phyloP scores from a whole-genome alignment of 2,888 invertebrate genomes.

The Urechis unicinctus region DNA sequence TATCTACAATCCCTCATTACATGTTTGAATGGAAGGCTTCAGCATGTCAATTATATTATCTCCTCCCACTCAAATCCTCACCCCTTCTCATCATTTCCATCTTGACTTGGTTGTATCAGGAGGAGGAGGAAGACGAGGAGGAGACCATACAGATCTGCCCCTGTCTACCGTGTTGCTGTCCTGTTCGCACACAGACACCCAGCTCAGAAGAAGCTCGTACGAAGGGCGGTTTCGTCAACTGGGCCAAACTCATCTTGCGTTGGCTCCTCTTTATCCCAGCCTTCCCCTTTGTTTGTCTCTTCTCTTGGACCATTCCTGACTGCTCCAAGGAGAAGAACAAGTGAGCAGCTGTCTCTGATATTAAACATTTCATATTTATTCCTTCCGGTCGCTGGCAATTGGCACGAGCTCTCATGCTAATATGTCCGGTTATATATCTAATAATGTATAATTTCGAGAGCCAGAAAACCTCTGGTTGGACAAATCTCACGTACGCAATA shows the following conservation, averaged over 20 bases:
- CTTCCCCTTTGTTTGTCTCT: slow-evolving; percentile 21
- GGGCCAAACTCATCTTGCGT: slow-evolving; percentile 14
- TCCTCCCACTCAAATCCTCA: too few relatives aligned
- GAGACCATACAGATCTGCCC: slow-evolving; percentile 18
- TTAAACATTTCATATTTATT: neutral
- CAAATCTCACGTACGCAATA: too few relatives aligned
- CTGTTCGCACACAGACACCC: slow-evolving; percentile 16
- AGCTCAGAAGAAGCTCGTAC: slow-evolving; percentile 1
- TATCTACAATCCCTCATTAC: too few relatives aligned
- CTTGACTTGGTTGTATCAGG: too few relatives aligned
- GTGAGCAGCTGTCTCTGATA: slow-evolving; percentile 5
- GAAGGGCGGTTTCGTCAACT: slow-evolving; percentile 9
- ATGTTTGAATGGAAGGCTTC: too few relatives aligned
- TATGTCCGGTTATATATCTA: too few relatives aligned
- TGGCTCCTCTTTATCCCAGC: slow-evolving; percentile 21
- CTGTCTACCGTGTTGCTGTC: slow-evolving; percentile 19
- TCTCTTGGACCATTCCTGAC: slow-evolving; percentile 24
- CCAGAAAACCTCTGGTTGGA: too few relatives aligned
- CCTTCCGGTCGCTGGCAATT: too few relatives aligned
- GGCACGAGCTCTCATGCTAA: too few relatives aligned
- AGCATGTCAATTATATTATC: too few relatives aligned
- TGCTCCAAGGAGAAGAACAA: slow-evolving; percentile 20
- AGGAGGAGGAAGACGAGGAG: slow-evolving; percentile 14
- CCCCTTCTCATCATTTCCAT: too few relatives aligned
- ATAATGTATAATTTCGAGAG: too few relatives aligned